phyloP scores from a whole-genome alignment of 2,797 vertebrate genomes.

The Numenius phaeopus region DNA sequence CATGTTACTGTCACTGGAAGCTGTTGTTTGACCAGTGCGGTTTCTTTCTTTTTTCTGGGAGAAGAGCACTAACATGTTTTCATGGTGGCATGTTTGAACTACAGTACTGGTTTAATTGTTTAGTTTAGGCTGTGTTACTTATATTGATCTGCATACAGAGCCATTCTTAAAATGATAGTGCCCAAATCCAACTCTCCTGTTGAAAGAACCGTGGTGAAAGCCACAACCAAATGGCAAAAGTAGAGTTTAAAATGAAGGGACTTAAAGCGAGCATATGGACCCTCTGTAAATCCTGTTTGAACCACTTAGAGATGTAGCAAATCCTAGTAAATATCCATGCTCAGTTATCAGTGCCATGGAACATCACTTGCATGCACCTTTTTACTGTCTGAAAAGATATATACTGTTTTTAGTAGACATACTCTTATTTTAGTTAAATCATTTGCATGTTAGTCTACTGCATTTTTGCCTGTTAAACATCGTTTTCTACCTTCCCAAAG shows the following conservation, averaged over 20 bases:
- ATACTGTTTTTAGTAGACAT: background rate
- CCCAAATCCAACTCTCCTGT: background rate
- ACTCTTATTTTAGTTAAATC: background rate
- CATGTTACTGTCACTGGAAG: background rate
- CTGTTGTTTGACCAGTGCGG: background rate
- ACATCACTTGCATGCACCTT: background rate
- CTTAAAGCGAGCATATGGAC: background rate
- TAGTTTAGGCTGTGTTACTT: background rate
- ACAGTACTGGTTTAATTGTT: background rate
- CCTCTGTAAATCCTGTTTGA: background rate
- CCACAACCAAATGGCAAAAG: background rate
- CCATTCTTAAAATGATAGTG: background rate
- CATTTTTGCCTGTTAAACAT: conserved; percentile 22
- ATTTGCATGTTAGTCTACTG: background rate
- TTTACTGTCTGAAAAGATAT: background rate
- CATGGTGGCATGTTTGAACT: background rate
- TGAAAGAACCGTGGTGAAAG: background rate
- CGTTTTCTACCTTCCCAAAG: background rate
- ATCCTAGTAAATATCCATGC: background rate
- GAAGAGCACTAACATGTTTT: background rate
- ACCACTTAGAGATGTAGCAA: background rate
- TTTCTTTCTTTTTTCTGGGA: background rate
- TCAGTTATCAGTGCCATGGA: background rate
- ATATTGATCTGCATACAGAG: background rate
- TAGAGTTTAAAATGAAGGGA: background rate